Evolutionary conservation across 2,888 invertebrate genomes (phyloP), one percentile per base, ranked within the genome.

Genomic region (Sycophila texana): DNA sequence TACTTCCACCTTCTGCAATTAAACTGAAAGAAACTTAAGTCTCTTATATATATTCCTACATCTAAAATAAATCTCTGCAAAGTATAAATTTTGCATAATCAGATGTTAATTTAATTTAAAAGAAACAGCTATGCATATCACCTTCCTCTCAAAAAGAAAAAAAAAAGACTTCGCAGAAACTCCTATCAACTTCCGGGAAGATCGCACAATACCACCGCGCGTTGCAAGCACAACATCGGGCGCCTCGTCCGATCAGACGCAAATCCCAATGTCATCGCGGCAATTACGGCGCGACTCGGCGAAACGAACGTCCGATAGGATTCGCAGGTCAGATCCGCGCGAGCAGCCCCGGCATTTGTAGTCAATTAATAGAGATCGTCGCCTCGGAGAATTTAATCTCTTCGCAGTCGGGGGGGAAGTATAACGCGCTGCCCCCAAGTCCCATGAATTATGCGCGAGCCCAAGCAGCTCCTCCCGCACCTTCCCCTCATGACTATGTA

Each of bases 311-410:
- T 22, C 20, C 60, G 26, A 67, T 66, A 53, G 7, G 51, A 26
- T 26, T 26, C 26, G 26, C 26, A 26, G 7, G 30, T 18, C 14
- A 16, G 57, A 57, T 16, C 65, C 5, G 26, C 47, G 55, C 39
- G 30, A 16, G n/a, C 39, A 51, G 14, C 5, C 61, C 60, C 10
- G 67, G 68, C 67, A 79, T 79, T 77, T 74, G 74, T 77, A 80
- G 74, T 80, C 80, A 80, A 80, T 74, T 80, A 80, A 80, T 80
- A 71, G 77, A 74, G 71, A 77, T 71, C 49, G 74, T 77, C 77
- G 66, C 66, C 16, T 16, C 47, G 65, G 72, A 72, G 71, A 81
- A 77, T 81, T 81, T 74, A 81, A 77, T 81, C 77, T 71, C 63
- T 18, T 51, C 51, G 49, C 51, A 4, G 47, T 26, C 13, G 26